Conservation (phyloP, 2,888 invertebrate genomes). For the Tenthredo mesomela region DNA sequence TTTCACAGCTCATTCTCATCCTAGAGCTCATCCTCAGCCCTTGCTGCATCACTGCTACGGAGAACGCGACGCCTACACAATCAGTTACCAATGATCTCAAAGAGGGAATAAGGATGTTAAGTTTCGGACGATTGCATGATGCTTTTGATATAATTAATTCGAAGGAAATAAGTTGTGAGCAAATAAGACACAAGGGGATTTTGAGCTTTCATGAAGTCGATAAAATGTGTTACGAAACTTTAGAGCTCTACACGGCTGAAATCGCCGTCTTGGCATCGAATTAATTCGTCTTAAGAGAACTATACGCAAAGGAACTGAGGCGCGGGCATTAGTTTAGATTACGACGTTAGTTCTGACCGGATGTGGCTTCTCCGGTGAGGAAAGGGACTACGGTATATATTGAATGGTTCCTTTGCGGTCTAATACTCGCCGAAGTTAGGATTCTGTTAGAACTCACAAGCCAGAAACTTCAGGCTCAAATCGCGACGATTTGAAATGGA, state of each 20-base stretch:
- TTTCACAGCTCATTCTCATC: conserved; percentile 60
- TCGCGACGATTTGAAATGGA: conserved; percentile 51
- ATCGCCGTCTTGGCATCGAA: conserved; percentile 50
- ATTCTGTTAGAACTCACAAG: conserved; percentile 37
- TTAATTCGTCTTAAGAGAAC: conserved; percentile 60
- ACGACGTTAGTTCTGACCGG: conserved; percentile 60
- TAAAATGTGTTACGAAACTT: neutral
- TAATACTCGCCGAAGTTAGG: conserved; percentile 34
- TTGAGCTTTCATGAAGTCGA: neutral
- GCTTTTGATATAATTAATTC: neutral
- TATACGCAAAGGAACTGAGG: conserved; percentile 50
- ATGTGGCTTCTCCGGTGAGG: conserved; percentile 62
- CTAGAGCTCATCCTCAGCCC: neutral
- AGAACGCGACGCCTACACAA: conserved; percentile 24
- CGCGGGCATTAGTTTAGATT: conserved; percentile 64
- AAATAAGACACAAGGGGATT: neutral
- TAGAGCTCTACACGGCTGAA: neutral
- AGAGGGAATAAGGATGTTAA: neutral
- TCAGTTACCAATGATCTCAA: neutral
- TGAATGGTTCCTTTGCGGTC: conserved; percentile 51
- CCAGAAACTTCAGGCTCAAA: neutral
- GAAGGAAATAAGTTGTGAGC: neutral
- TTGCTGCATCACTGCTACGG: conserved; percentile 11
- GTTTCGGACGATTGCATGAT: neutral
- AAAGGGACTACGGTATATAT: conserved; percentile 43